Percentiles rank a stretch among this genome's conserved stretches.
phyloP scores from a whole-genome alignment of 2,888 invertebrate species.

The Timema cristinae region DNA sequence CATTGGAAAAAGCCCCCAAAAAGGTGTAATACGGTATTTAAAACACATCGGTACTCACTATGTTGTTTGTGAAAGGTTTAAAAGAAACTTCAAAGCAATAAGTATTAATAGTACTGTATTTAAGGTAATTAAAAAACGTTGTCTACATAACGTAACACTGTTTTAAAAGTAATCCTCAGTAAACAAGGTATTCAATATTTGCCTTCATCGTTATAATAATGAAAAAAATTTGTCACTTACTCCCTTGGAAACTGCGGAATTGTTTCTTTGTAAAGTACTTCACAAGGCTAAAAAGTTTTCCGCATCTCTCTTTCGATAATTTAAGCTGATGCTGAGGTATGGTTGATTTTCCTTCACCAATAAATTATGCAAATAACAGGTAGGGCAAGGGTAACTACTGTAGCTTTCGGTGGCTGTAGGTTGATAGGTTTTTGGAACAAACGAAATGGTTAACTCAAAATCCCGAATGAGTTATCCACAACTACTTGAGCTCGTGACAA shows the following conservation, averaged over 20 bases:
- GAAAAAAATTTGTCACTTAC: neutral
- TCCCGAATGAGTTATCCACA: neutral
- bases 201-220: neutral
- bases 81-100: too few relatives aligned
- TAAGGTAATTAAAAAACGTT: too few relatives aligned
- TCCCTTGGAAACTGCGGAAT: neutral
- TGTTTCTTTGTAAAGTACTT: neutral
- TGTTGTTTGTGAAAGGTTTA: too few relatives aligned
- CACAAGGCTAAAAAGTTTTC: neutral
- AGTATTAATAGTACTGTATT: too few relatives aligned
- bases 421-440: slow-evolving; percentile 2
- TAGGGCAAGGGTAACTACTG: neutral
- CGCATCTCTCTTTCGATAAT: neutral
- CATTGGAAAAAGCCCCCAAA: too few relatives aligned
- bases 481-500: neutral
- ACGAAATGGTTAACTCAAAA: neutral
- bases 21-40: too few relatives aligned
- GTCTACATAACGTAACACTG: too few relatives aligned
- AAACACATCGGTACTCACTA: too few relatives aligned
- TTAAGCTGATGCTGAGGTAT: neutral
- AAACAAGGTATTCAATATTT: neutral
- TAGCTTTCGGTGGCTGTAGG: neutral
- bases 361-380: neutral
- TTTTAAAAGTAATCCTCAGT: neutral
- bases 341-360: neutral